Evolutionary conservation across 2,888 invertebrate species (phyloP).

Genomic region (Sussaba pulchella): DNA sequence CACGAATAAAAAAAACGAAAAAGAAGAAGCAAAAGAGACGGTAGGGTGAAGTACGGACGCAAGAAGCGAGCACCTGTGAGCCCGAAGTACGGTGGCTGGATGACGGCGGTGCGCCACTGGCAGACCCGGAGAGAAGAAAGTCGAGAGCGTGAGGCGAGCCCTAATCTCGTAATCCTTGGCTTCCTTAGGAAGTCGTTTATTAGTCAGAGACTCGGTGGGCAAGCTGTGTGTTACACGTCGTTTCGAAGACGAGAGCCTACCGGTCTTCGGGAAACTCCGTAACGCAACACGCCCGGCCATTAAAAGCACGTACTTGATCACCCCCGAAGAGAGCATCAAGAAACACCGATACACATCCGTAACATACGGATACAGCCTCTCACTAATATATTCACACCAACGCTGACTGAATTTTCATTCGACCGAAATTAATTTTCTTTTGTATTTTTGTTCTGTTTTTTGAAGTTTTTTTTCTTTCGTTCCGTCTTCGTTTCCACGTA

Average conservation of each 20-base stretch:
- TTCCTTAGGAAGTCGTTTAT: constrained; percentile 85
- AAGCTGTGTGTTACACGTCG: constrained; percentile 67
- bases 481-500: neutral
- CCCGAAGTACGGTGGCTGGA: constrained; percentile 40
- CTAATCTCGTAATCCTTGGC: constrained; percentile 84
- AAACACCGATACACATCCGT: constrained; percentile 5
- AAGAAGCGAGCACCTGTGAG: constrained; percentile 78
- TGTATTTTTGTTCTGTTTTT: neutral
- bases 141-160: constrained; percentile 71
- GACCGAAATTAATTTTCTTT: constrained; percentile 5
- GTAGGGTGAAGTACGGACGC: constrained; percentile 73
- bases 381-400: neutral
- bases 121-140: constrained; percentile 64
- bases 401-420: constrained; percentile 31
- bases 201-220: constrained; percentile 77
- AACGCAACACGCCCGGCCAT: constrained; percentile 55
- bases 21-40: constrained; percentile 45
- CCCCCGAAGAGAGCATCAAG: constrained; percentile 30
- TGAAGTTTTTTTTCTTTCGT: constrained; percentile 15
- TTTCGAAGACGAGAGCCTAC: constrained; percentile 65
- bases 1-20: constrained; percentile 47
- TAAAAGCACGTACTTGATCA: constrained; percentile 70
- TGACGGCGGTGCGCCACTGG: constrained; percentile 43
- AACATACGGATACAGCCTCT: neutral
- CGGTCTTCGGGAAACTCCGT: constrained; percentile 61